A percentile compares a stretch with the other conserved stretches of the same genome.
phyloP scores from a whole-genome alignment of 2,888 invertebrate genomes.

The Chalcis sispes region DNA sequence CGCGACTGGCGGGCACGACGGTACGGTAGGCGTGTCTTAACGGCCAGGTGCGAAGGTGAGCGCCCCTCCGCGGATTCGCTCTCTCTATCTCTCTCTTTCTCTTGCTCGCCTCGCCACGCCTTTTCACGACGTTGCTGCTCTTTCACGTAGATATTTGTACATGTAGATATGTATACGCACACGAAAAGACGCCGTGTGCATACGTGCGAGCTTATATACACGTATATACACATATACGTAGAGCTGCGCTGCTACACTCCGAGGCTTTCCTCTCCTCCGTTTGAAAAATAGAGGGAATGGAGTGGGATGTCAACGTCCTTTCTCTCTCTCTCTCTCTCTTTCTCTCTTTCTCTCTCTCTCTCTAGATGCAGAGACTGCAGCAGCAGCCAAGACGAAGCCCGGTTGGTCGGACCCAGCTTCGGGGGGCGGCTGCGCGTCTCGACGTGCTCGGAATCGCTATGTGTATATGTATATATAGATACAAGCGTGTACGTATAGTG shows the following conservation, averaged over 20 bases:
- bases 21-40: slow-evolving; percentile 73
- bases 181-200: background rate
- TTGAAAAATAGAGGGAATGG: background rate
- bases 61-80: slow-evolving; percentile 63
- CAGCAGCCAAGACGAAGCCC: slow-evolving; percentile 23
- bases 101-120: slow-evolving; percentile 73
- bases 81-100: slow-evolving; percentile 57
- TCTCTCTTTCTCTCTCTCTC: slow-evolving; percentile 10
- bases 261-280: slow-evolving; percentile 32
- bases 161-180: background rate
- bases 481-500: too few relatives aligned
- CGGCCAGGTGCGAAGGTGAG: slow-evolving; percentile 74
- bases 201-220: background rate
- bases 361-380: background rate
- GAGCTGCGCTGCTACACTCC: too few relatives aligned
- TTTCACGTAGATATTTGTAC: background rate
- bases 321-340: slow-evolving; percentile 32
- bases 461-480: background rate
- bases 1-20: slow-evolving; percentile 56
- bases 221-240: background rate
- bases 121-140: slow-evolving; percentile 61
- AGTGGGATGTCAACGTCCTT: slow-evolving; percentile 58
- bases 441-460: background rate
- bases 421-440: background rate
- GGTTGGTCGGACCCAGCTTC: slow-evolving; percentile 14